Evolutionary conservation across 2,113 vertebrate genomes (phyloP), one percentile per base, ranked within the genome.

Genomic region (Varanus komodoensis): DNA sequence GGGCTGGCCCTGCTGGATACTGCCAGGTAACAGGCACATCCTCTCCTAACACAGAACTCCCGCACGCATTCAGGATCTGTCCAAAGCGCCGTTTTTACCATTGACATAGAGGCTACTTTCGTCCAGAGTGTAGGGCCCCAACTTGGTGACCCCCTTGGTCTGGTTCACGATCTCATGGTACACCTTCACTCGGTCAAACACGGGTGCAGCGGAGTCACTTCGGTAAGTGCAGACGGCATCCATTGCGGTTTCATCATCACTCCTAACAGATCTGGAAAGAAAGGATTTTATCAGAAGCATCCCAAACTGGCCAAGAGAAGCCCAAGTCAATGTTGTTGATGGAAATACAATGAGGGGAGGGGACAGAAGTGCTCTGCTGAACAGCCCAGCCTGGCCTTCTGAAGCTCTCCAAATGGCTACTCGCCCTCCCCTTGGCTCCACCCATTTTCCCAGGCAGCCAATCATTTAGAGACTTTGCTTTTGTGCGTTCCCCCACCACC

Each of bases 221-320:
- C 3, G 83, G 88, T 96, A 97, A 11, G 87, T 88, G 44, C 97
- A 97, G 54, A 94, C 27, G 25, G 90, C 32, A 38, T 97, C 94
- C 84, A 95, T 90, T 15, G 61, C 82, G 0, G 96, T 97, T 61
- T 92, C 84, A 32, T 88, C 90, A 0, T 48, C 78, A 1, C 87
- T 93, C 17, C 92, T 90, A 50, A 92, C 54, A 34, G 93, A 69
- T 89, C 97, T 97, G 89, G 17, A 2, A 90, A 79, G 54, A 67
- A 3, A 9, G 3, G 48, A 54, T 8, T 0, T 89, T 84, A 21
- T 69, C 29, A 44, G 23, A 11, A 21, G 29, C 14, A 8, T 71
- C 5, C 15, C 7, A 29, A 38, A 19, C 14, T 82, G 80, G 27
- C 3, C 34, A n/a, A 82, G 25, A 81, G 27, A 11, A 52, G 78